Evolutionary conservation across 2,888 invertebrate species (phyloP).

Genomic region (Beris chalybata): DNA sequence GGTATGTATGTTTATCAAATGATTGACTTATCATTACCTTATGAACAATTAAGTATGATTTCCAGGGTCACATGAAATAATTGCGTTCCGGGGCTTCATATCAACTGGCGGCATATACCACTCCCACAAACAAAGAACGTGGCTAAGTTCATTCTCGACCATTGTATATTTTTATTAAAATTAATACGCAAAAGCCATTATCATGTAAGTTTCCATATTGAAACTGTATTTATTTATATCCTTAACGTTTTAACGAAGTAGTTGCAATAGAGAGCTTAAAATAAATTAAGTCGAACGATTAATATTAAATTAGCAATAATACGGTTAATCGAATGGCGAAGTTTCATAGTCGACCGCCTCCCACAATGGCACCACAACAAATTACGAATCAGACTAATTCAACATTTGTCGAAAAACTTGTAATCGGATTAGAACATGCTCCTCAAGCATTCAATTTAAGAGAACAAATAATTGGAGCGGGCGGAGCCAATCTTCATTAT

Average conservation of each 20-base stretch:
- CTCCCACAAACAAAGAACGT: conserved; percentile 46
- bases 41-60: background rate
- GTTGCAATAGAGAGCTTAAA: conserved; percentile 49
- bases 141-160: conserved; percentile 52
- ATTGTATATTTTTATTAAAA: conserved; percentile 57
- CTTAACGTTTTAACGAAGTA: conserved; percentile 35
- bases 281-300: conserved; percentile 42
- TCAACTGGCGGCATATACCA: conserved; percentile 60
- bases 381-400: conserved; percentile 33
- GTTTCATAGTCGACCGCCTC: conserved; percentile 35
- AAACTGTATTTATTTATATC: background rate
- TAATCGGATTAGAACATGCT: conserved; percentile 75
- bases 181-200: conserved; percentile 46
- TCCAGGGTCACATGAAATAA: conserved; percentile 59
- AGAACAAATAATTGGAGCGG: conserved; percentile 71
- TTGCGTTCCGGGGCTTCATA: conserved; percentile 55
- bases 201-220: conserved; percentile 45
- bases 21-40: too few species aligned
- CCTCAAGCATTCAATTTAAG: conserved; percentile 75
- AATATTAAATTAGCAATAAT: conserved; percentile 3
- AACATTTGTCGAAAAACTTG: conserved; percentile 66
- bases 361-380: conserved; percentile 36
- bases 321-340: conserved; percentile 34
- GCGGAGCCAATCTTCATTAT: conserved; percentile 73
- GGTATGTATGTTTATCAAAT: too few species aligned